These are phyloP conservation scores for Phrynocephalus vlangalii DNA, from an alignment of 2,797 vertebrate species.

Conservation along the genomic window DNA sequence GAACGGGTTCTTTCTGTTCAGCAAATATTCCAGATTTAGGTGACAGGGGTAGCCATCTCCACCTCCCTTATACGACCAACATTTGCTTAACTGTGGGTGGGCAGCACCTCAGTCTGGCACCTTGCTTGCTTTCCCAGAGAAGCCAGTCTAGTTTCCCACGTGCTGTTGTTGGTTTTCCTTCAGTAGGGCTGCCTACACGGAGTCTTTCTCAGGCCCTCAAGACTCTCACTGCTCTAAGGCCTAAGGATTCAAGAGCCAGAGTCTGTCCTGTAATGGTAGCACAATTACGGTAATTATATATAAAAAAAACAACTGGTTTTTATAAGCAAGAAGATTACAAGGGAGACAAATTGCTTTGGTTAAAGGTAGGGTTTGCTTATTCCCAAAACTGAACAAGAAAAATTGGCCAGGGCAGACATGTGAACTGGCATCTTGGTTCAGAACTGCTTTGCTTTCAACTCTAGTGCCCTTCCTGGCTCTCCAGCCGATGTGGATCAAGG, in stretches of 20 bases:
- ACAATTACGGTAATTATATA: constrained; percentile 31
- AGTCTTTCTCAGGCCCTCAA: constrained; percentile 28
- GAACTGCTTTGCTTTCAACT: neutral
- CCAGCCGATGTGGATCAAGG: neutral
- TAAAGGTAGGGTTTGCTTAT: constrained; percentile 16
- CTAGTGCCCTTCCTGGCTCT: neutral
- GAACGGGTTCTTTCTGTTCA: constrained; percentile 17
- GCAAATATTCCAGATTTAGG: constrained; percentile 26
- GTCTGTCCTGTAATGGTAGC: neutral
- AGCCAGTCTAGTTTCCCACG: neutral
- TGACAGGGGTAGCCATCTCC: constrained; percentile 8
- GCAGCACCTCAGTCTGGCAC: neutral
- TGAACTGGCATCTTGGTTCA: neutral
- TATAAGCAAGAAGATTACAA: constrained; percentile 20
- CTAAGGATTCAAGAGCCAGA: neutral
- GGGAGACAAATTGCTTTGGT: constrained; percentile 30
- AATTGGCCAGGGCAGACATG: too few relatives aligned
- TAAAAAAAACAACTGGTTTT: constrained; percentile 31
- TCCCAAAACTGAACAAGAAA: neutral
- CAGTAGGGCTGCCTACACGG: constrained; percentile 6
- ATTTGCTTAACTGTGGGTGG: constrained; percentile 31
- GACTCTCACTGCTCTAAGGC: neutral
- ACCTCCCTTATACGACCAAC: constrained; percentile 22
- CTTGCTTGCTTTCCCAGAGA: constrained; percentile 18
- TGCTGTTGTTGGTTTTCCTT: constrained; percentile 12